These are phyloP conservation scores for Isaurus tuberculatus DNA, from an alignment of 92 coral and sea anemone genomes.

Conservation along the genomic window DNA sequence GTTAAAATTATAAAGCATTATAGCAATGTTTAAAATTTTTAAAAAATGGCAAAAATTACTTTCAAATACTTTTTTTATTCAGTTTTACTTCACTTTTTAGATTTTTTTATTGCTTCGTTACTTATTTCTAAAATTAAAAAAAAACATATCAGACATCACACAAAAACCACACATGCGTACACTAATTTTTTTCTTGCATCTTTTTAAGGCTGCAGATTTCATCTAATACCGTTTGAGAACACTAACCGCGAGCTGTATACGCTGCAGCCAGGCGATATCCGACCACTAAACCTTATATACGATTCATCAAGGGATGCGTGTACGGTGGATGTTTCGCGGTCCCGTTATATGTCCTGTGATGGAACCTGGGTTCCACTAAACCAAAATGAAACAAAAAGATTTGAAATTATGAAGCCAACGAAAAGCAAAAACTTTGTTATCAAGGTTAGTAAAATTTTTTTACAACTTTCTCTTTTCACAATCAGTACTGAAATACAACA, in stretches of 20 bases:
- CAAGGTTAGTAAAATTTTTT: neutral
- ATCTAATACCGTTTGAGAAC: neutral
- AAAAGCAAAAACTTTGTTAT: neutral
- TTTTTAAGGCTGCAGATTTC: conserved; percentile 4
- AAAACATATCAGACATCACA: no score
- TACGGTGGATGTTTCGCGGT: neutral
- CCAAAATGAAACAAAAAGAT: neutral
- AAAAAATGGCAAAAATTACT: no score
- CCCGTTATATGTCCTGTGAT: conserved; percentile 21
- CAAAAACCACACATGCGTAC: no score
- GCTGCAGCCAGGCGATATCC: neutral
- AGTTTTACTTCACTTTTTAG: no score
- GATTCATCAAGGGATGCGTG: neutral
- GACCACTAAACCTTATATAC: neutral
- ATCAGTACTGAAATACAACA: neutral
- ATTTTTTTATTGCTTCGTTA: no score
- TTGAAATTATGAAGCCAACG: conserved; percentile 15
- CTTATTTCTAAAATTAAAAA: no score
- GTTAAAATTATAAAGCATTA: no score
- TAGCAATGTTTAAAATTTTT: no score
- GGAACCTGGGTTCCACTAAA: conserved; percentile 11
- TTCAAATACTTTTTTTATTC: no score
- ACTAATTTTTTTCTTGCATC: neutral
- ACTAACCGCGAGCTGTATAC: neutral
- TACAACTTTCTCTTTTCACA: neutral